Base-by-base conservation (phyloP, 2,888 invertebrate species). In the Poecilobothrus nobilitatus region DNA sequence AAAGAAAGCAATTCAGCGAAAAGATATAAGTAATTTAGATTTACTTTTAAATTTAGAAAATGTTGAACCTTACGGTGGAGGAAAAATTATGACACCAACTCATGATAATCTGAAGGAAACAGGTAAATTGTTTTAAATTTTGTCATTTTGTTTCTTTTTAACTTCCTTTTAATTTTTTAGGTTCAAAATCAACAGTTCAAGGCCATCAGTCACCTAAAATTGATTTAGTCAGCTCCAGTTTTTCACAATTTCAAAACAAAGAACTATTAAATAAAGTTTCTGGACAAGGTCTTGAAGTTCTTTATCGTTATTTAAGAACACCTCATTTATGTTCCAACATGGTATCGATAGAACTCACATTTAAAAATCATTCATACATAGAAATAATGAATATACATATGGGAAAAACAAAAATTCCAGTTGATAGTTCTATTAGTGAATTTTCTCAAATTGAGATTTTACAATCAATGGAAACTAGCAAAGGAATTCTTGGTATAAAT, bases 321-420 rank as follows among this genome's bases (percentile, higher is more conserved):
- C 91, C 92, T 20, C 92, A 94, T 79, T 84, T 96, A 67, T 94
- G 94, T 10, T 85, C 89, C 6, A 84, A 84, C 72, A 93, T 96
- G 93, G 88, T 89, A 70, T 91, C 91, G 22, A 82, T 97, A 15
- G 92, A 95, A 78, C 79, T 97, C 70, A 83, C 84, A 34, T 89
- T 97, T 81, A 86, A 87, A 53, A 97, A 97, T 82, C 86, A 87
- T 76, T 84, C 85, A 64, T 78, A 78, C 20, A 87, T 76, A n/a
- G 80, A 80, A 72, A 73, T 81, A 18, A 76, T 72, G 22, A 70
- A 72, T 68, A 80, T 97, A 70, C 85, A 86, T 74, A 81, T 95
- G 73, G 78, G 77, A 2, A 70, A 76, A 64, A 76, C 89, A 86
- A 87, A 84, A 77, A 80, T 91, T 71, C 86, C 88, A n/a, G 76